Conservation (phyloP, 1,140 invertebrate species). For the Holcopasites calliopsidis region DNA sequence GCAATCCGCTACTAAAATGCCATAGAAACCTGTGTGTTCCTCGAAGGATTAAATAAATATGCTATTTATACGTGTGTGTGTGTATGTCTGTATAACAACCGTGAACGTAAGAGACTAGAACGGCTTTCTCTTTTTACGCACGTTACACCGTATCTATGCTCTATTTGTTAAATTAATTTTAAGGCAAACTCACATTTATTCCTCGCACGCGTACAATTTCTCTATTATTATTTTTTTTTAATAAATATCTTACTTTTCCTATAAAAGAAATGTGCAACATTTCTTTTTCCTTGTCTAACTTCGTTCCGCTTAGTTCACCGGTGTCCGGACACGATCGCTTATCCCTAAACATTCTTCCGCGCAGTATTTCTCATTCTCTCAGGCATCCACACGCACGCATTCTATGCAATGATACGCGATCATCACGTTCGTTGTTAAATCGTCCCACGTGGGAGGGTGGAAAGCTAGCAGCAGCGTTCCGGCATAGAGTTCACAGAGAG, state of each 20-base stretch:
- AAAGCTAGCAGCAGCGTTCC: constrained; percentile 24
- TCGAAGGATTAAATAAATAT: constrained; percentile 67
- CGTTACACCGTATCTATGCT: constrained; percentile 43
- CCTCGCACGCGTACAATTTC: constrained; percentile 9
- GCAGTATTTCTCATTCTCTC: neutral
- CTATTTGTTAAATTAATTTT: constrained; percentile 56
- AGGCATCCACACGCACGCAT: constrained; percentile 37
- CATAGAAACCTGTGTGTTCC: constrained; percentile 58
- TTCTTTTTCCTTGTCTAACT: neutral
- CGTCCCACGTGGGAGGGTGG: constrained; percentile 40
- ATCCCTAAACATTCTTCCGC: no score
- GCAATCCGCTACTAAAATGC: constrained; percentile 53
- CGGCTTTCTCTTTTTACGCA: constrained; percentile 7
- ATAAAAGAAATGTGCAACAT: no score
- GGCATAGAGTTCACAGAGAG: constrained; percentile 18
- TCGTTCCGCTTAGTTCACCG: no score
- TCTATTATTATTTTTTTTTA: neutral
- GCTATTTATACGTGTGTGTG: constrained; percentile 54
- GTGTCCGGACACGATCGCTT: no score
- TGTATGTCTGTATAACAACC: constrained; percentile 33
- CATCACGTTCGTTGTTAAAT: constrained; percentile 60
- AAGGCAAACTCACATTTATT: constrained; percentile 65
- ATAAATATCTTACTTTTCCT: no score
- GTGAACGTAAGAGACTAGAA: constrained; percentile 58
- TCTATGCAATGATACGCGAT: constrained; percentile 48